Evolutionary conservation across 30 jellyfish, hydroid and myxozoan species (phyloP), one percentile per base, ranked within the genome.

Genomic region (Aurelia aurita complex sp. Pacific): DNA sequence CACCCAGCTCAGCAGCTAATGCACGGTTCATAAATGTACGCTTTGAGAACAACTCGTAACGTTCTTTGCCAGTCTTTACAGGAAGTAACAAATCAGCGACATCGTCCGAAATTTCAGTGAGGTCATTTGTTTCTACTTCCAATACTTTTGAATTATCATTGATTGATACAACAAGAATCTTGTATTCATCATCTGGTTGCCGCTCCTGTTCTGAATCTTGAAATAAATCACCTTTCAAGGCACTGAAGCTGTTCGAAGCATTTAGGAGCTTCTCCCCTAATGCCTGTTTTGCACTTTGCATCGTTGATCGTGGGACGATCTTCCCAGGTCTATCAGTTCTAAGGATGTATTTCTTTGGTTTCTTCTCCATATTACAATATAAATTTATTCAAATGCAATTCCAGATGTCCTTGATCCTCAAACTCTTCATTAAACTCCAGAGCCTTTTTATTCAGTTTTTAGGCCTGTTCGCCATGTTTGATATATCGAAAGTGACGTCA

Each of bases 171-270:
- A 75, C 89, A 2, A 33, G 34, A 4, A 85, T 74, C 33, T 68
- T 85, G 63, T 19, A 23, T 17, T 50, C 77, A 46, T 85, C 85
- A 0, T 33, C 32, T 1, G 92, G 92, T 50, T 85, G 94, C 32
- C 34, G 0, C 16, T 62, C 85, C 2, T 17, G 16, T 12, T 88
- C 84, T 19, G 59, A 46, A 4, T 74, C 89, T 43, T 74, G 73
- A 55, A 85, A 85, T 38, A 85, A 8, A 29, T 85, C 94, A 40
- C 94, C 94, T 57, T 74, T 75, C 29, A 55, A n/a, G 2, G 94
- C 94, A n/a, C 77, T 23, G 69, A 64, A 85, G 5, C 70, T 34
- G n/a, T 0, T 29, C 12, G 18, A 60, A 66, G 83, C 32, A 5
- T 66, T 74, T 18, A 64, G 10, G 50, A 53, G 15, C 76, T 19